Conservation (phyloP, 2,113 vertebrate genomes). For the Dolichotis patagonum region DNA sequence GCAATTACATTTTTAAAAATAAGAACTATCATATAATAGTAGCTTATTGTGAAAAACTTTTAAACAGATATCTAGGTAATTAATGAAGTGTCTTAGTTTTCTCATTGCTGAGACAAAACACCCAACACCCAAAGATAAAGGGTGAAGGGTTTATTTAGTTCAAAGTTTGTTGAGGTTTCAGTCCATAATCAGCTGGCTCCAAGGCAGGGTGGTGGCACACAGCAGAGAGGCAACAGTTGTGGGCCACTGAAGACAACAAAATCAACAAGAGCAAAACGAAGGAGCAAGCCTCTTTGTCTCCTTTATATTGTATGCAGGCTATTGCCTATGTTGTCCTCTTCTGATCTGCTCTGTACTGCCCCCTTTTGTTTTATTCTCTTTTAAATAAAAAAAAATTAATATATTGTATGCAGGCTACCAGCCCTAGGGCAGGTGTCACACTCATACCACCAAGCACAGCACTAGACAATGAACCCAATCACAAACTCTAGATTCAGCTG, state of each 20-base stretch:
- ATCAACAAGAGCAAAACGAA: neutral
- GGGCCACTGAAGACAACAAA: neutral
- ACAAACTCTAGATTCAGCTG: neutral
- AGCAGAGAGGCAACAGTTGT: neutral
- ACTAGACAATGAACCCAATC: neutral
- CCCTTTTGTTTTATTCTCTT: too few species aligned
- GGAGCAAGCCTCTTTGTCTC: neutral
- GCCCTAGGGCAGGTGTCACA: too few species aligned
- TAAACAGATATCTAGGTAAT: neutral
- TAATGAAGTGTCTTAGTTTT: neutral
- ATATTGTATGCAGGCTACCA: neutral
- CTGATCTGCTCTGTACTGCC: too few species aligned
- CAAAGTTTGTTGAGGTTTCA: neutral
- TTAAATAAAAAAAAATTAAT: too few species aligned
- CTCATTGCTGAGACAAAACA: neutral
- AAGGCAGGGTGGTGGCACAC: neutral
- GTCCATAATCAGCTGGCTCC: neutral
- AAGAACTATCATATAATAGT: neutral
- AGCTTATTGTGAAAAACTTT: neutral
- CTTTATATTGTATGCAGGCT: neutral
- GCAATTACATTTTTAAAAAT: neutral
- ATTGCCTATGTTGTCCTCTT: too few species aligned
- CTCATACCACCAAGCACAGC: neutral
- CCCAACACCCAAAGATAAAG: neutral
- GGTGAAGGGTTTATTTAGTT: neutral